Evolutionary conservation across 2,888 invertebrate genomes (phyloP), one percentile per base, ranked within the genome.

Genomic region (Baccha elongata): DNA sequence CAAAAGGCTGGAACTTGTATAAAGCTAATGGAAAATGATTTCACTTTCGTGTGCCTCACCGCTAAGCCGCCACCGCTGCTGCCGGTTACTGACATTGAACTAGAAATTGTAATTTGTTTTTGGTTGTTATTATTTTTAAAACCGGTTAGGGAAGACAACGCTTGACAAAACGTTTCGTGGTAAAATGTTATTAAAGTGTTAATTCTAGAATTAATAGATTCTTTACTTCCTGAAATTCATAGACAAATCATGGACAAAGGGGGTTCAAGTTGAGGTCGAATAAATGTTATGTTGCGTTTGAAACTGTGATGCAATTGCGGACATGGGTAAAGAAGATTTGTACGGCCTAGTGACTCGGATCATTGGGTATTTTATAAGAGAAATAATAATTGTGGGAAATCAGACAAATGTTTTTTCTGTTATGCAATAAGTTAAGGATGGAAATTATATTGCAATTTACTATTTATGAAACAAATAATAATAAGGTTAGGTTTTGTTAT

Each of bases 71-170:
- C 11, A 8, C 17, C 17, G 10, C 35, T n/a, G 21, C 2, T 13
- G 80, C 74, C 69, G 80, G 72, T 46, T 55, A 58, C 69, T 48
- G 80, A 75, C 80, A 80, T 80, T 80, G 80, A 80, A 75, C 80
- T 75, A 80, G 80, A 75, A 80, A 75, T 68, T 71, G 8, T 50
- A 42, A 76, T 71, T 76, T 55, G 42, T 68, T 69, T n/a, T 42
- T 44, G 42, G 15, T 65, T 37, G 35, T 52, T 62, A 7, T 46
- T 19, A 29, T 53, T 65, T 48, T 23, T 19, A 2, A 55, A 80
- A 75, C 74, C 69, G 55, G 80, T 75, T 80, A 21, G 17, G 0
- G 21, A 8, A 32, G 8, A 10, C 7, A 10, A 26, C n/a, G 40
- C 13, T 76, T 15, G 42, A 58, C 46, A 46, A 29, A 60, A 53